phyloP scores from a whole-genome alignment of 1,140 invertebrate species.

The Tyrophagus putrescentiae region DNA sequence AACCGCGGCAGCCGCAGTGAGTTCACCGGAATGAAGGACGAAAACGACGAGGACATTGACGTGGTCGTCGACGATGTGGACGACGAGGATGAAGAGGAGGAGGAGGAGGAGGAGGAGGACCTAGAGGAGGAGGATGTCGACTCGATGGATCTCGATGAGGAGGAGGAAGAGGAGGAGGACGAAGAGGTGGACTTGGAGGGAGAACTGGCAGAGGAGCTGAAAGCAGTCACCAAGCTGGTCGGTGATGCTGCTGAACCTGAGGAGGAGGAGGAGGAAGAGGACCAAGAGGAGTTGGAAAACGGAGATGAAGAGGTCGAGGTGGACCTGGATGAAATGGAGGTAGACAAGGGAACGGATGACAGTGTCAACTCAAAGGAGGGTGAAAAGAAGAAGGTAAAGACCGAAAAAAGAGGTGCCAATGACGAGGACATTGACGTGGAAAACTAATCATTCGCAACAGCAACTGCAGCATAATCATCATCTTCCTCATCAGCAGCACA shows the following conservation, averaged over 20 bases:
- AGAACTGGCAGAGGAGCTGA: background rate
- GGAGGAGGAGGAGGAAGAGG: background rate
- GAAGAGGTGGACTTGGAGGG: background rate
- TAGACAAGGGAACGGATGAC: background rate
- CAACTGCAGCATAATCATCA: too few relatives aligned
- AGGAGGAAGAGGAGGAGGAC: background rate
- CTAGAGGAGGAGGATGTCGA: background rate
- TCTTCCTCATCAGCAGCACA: too few relatives aligned
- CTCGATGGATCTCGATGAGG: background rate
- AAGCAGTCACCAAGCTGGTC: too few relatives aligned
- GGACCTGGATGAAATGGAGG: background rate
- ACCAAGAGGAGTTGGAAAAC: background rate
- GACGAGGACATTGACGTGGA: conserved; percentile 13
- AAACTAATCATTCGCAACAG: background rate
- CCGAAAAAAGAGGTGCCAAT: background rate
- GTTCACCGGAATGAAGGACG: background rate
- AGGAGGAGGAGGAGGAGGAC: background rate
- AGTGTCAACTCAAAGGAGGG: background rate
- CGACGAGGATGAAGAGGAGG: conserved; percentile 3
- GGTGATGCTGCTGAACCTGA: too few relatives aligned
- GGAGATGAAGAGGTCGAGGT: background rate
- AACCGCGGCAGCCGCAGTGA: background rate
- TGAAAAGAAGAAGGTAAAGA: background rate
- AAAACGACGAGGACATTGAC: background rate
- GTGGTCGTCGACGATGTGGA: conserved; percentile 7